Percentiles rank a stretch among this genome's conserved stretches.
Evolutionary conservation across 1,140 invertebrate genomes (phyloP).

Genomic region (Lysiphlebus fabarum): DNA sequence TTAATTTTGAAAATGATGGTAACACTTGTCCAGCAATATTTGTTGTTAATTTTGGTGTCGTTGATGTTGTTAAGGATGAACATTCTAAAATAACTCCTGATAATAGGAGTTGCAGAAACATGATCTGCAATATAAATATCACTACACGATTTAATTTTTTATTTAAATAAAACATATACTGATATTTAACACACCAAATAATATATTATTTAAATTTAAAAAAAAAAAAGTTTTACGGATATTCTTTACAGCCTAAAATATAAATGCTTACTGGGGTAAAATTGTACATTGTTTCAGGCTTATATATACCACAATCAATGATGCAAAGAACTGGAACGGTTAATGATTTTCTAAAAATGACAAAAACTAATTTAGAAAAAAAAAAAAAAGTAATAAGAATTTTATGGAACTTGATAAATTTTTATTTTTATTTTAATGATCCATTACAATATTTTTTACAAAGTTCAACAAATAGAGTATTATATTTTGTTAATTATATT

Average conservation of each 20-base stretch:
- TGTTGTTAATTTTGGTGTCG: too few relatives aligned
- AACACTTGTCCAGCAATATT: too few relatives aligned
- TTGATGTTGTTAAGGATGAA: too few relatives aligned
- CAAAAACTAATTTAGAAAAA: conserved; percentile 45
- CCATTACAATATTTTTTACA: not conserved
- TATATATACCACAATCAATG: conserved; percentile 52
- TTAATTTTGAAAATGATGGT: too few relatives aligned
- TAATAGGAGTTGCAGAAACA: too few relatives aligned
- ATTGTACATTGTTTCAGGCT: conserved; percentile 36
- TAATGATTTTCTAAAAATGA: conserved; percentile 51
- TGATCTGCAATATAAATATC: not conserved
- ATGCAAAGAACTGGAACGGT: conserved; percentile 48
- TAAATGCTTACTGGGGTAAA: conserved; percentile 42
- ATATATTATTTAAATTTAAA: not conserved
- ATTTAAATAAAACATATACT: not conserved
- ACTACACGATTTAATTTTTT: not conserved
- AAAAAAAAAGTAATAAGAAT: conserved; percentile 31
- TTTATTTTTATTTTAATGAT: not conserved
- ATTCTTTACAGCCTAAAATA: conserved; percentile 42
- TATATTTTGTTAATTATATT: not conserved
- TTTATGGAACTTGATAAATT: conserved; percentile 1
- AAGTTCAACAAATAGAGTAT: not conserved
- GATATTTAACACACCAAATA: not conserved
- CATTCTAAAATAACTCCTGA: too few relatives aligned
- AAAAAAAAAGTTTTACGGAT: conserved; percentile 45